Percentiles rank a stretch among this genome's conserved stretches.
Evolutionary conservation across 2,888 invertebrate species (phyloP).

Genomic region (Rhabditoides inermis): DNA sequence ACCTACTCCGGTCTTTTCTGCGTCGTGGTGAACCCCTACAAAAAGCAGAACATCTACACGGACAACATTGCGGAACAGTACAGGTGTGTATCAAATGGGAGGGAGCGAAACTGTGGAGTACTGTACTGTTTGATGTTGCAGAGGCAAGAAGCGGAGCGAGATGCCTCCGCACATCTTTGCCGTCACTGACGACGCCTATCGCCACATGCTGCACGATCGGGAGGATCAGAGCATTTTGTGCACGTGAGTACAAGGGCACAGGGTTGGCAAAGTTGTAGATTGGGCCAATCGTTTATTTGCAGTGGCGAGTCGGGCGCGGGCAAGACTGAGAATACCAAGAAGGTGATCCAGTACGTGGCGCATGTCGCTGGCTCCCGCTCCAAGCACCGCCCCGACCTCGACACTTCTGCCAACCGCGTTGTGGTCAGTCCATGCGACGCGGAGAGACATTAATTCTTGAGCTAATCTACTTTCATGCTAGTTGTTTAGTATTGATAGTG

Average conservation of each 20-base stretch:
- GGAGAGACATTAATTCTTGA: too few relatives aligned
- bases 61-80: conserved; percentile 98
- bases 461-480: too few relatives aligned
- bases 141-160: conserved; percentile 72
- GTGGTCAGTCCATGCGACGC: too few relatives aligned
- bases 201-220: conserved; percentile 97
- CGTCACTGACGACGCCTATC: conserved; percentile 96
- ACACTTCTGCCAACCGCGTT: conserved; percentile 16
- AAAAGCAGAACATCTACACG: conserved; percentile 90
- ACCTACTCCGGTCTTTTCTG: conserved; percentile 99
- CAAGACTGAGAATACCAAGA: conserved; percentile 99
- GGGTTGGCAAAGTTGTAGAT: too few relatives aligned
- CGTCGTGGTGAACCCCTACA: conserved; percentile 96
- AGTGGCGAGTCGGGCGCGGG: conserved; percentile 96
- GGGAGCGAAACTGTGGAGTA: conserved; percentile 54
- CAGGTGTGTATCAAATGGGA: conserved; percentile 82
- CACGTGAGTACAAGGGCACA: conserved; percentile 68
- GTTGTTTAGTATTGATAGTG: too few relatives aligned
- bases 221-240: conserved; percentile 99
- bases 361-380: conserved; percentile 98
- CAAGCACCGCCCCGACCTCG: too few relatives aligned
- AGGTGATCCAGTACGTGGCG: conserved; percentile 98
- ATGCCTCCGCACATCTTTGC: conserved; percentile 99
- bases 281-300: too few relatives aligned
- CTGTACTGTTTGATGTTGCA: too few relatives aligned